phyloP scores from a whole-genome alignment of 1,140 invertebrate genomes.

The Archivesica marissinica region DNA sequence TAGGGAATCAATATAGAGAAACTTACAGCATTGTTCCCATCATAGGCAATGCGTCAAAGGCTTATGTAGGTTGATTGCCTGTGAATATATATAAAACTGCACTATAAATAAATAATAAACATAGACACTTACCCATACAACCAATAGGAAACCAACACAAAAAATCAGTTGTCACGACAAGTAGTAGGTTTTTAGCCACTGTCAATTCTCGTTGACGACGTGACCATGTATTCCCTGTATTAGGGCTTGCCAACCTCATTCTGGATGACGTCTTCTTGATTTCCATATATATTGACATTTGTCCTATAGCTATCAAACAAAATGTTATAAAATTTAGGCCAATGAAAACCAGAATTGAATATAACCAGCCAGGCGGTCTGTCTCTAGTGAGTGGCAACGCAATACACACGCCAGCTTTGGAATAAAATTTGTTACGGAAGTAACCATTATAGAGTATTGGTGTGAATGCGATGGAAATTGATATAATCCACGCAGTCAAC shows the following conservation, averaged over 20 bases:
- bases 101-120: too few relatives aligned
- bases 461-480: constrained; percentile 37
- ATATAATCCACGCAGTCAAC: constrained; percentile 57
- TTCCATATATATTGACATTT: neutral
- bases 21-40: too few relatives aligned
- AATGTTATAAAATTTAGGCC: constrained; percentile 54
- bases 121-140: constrained; percentile 61
- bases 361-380: constrained; percentile 16
- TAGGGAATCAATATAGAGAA: too few relatives aligned
- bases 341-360: constrained; percentile 34
- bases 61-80: too few relatives aligned
- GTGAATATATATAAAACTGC: too few relatives aligned
- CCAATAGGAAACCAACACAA: constrained; percentile 72
- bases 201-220: constrained; percentile 43
- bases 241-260: neutral
- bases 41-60: too few relatives aligned
- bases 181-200: constrained; percentile 59
- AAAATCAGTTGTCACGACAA: constrained; percentile 66
- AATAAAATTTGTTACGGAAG: constrained; percentile 57
- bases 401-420: constrained; percentile 60
- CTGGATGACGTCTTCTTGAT: constrained; percentile 5
- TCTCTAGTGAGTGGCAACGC: constrained; percentile 53
- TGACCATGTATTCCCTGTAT: neutral
- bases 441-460: constrained; percentile 46
- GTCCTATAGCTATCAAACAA: neutral